Base-by-base conservation (phyloP, 2,888 invertebrate genomes). In the Yponomeuta malinellus region DNA sequence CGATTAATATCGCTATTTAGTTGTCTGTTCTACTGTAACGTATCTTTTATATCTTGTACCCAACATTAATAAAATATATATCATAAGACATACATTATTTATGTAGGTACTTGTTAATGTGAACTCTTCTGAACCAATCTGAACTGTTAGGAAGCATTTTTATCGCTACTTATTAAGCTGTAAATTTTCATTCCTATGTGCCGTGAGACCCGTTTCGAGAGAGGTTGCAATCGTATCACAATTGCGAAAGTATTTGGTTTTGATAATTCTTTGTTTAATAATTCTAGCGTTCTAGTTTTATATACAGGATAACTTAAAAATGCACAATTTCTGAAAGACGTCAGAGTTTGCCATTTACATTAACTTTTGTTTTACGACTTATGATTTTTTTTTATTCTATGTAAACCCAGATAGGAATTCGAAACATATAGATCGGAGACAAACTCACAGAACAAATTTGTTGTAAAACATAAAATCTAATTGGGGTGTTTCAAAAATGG, bases 121-220 rank as follows among this genome's bases (percentile, higher is more conserved):
- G 72, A 71, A 74, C 72, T 76, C 75, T 79, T 81, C 75, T 78
- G 78, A 79, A 79, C 77, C 77, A 77, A 72, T 72, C 69, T 69
- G 65, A 67, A 79, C 73, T 74, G 76, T 77, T 78, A 76, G 75
- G 29, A 23, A 76, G 75, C 71, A 75, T 78, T 79, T 77, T 65
- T 76, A 75, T 75, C 76, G 74, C 73, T 72, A 74, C 73, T 73
- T 66, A 29, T 31, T 29, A 29, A 4, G 29, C 68, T 68, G 68
- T 68, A 68, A 48, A 29, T 31, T 52, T 68, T 52, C 48, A 68
- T 52, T 52, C 68, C 48, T 52, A 31, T 48, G 68, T 68, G 48
- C 68, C 31, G 68, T 52, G 10, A 9, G 68, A 68, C 68, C 68
- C 68, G 68, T 68, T 68, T 52, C 52, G 10, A 31, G 29, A 68